Conservation (phyloP, 2,888 invertebrate genomes). For the Lamellibrachia columna region DNA sequence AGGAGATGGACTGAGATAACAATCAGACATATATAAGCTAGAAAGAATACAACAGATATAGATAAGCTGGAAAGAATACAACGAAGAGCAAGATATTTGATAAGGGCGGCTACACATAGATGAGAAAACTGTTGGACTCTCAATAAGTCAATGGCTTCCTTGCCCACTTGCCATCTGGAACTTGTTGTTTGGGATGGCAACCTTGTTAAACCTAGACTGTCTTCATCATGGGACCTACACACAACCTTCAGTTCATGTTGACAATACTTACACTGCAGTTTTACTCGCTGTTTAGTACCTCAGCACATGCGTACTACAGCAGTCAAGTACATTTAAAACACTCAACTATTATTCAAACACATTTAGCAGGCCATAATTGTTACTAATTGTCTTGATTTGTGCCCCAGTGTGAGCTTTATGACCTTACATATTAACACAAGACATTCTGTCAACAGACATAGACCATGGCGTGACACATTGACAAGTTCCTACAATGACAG, state of each 20-base stretch:
- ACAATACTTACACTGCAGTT: not conserved
- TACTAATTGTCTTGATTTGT: not conserved
- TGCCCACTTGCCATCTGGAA: no score
- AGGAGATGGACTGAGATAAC: no score
- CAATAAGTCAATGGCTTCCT: no score
- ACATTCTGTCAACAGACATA: not conserved
- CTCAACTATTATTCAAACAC: not conserved
- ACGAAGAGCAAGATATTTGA: no score
- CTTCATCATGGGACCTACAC: not conserved
- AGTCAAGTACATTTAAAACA: not conserved
- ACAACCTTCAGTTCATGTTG: not conserved
- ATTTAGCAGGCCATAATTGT: not conserved
- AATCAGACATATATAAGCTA: no score
- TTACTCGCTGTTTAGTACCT: not conserved
- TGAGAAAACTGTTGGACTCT: no score
- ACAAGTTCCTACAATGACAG: not conserved
- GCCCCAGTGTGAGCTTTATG: not conserved
- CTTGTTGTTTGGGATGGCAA: no score
- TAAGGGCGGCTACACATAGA: no score
- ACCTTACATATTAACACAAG: not conserved
- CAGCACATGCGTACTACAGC: not conserved
- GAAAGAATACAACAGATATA: no score
- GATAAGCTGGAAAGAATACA: no score
- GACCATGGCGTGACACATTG: not conserved
- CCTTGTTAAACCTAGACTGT: no score